Base-by-base conservation (phyloP, 2,888 invertebrate species). In the Lutraria lutraria region DNA sequence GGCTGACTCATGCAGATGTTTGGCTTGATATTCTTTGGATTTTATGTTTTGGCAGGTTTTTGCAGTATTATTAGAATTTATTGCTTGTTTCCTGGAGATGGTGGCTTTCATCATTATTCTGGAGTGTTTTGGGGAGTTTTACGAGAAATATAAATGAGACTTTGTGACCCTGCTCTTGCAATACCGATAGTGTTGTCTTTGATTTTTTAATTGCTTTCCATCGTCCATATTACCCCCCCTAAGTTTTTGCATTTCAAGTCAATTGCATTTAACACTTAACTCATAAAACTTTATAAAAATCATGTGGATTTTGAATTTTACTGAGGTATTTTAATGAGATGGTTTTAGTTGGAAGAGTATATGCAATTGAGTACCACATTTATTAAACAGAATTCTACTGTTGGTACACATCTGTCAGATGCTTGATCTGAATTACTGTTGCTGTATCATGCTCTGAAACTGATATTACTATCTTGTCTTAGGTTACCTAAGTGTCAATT, bases 1-100 rank as follows among this genome's bases (percentile, higher is more conserved):
- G 76, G 31, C 76, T 76, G 76, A 76, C 76, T 76, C 76, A 76
- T 76, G 76, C 76, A 76, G 76, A 76, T 76, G 76, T 76, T 76
- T 31, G 34, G 21, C 31, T 76, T 31, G 76, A 76, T 76, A 76
- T 76, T 76, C 34, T 76, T 76, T n/a, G 76, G 76, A 34, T 31
- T 31, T 76, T 19, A 31, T 76, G 25, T 76, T 76, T 76, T 76
- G 76, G 76, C 29, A 76, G 76, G 76, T 34, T 76, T 76, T 76
- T 76, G 76, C 76, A 15, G 29, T 34, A 76, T 34, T 76, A 76
- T 76, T 31, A 76, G 25, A 76, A 76, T 76, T 76, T 76, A 76
- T 76, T 76, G 76, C 76, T 34, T 76, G 76, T 76, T 76, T 34
- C 19, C 76, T 34, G 19, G 76, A 25, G 76, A 31, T 76, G 12